Conservation (phyloP, 2,113 vertebrate genomes). For the Benitochromis conjunctus region DNA sequence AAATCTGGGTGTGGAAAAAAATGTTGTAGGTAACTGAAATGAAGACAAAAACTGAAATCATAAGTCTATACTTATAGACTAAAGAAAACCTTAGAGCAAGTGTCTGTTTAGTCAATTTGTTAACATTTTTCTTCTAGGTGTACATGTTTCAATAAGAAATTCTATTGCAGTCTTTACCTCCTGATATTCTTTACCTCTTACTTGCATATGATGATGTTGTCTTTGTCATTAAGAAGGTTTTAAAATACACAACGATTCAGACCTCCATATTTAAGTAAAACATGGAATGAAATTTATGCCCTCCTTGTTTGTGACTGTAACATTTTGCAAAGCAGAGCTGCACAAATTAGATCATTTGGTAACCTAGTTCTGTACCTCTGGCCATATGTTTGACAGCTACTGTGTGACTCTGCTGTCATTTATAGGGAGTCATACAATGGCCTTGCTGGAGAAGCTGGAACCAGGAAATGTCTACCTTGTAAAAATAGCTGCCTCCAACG, state of each 20-base stretch:
- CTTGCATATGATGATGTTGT: neutral
- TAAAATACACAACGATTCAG: neutral
- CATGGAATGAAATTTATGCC: neutral
- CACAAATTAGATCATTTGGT: neutral
- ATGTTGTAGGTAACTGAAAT: too few species aligned
- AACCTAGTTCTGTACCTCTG: neutral
- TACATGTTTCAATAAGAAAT: neutral
- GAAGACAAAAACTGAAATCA: too few species aligned
- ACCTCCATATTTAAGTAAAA: neutral
- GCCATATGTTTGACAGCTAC: neutral
- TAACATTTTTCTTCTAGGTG: neutral
- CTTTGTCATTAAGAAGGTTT: neutral
- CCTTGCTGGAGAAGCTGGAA: conserved; percentile 88
- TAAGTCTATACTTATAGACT: too few species aligned
- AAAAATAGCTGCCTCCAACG: conserved; percentile 91
- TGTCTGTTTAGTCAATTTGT: too few species aligned
- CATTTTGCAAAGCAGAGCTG: neutral
- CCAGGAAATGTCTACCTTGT: conserved; percentile 88
- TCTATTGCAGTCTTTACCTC: neutral
- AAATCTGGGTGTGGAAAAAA: neutral
- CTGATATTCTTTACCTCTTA: neutral
- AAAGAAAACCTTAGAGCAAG: neutral
- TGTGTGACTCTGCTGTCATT: neutral
- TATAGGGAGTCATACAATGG: conserved; percentile 90
- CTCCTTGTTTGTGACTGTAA: neutral